Percentiles rank a stretch among this genome's conserved stretches.
Conservation (phyloP, 1,140 invertebrate genomes). For the Sesamia nonagrioides region DNA sequence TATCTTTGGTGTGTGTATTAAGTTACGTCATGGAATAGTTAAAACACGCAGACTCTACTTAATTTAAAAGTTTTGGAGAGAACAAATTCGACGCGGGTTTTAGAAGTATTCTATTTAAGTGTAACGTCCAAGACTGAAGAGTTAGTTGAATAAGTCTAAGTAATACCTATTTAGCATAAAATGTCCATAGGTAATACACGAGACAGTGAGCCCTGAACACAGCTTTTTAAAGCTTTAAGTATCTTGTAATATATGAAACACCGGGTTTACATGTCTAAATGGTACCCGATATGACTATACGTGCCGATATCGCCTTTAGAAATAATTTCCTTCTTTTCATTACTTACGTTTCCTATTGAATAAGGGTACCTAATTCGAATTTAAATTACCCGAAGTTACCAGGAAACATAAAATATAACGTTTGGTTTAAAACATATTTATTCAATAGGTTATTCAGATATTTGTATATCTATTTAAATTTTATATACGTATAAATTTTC, state of each 20-base stretch:
- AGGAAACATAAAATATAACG: slow-evolving; percentile 4
- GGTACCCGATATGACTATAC: not conserved
- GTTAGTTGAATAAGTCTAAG: slow-evolving; percentile 85
- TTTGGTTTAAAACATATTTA: not conserved
- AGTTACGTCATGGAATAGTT: slow-evolving; percentile 66
- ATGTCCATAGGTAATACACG: slow-evolving; percentile 83
- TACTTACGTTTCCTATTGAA: not conserved
- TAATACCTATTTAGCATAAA: slow-evolving; percentile 86
- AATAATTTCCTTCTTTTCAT: not conserved
- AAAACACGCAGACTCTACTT: slow-evolving; percentile 68
- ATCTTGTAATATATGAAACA: slow-evolving; percentile 41
- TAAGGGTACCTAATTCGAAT: not conserved
- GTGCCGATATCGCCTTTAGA: not conserved
- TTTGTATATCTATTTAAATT: slow-evolving; percentile 10
- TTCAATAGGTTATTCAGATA: not conserved
- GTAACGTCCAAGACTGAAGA: slow-evolving; percentile 87
- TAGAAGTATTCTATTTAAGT: slow-evolving; percentile 86
- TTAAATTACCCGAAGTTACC: not conserved
- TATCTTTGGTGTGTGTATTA: slow-evolving; percentile 67
- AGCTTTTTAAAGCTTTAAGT: slow-evolving; percentile 47
- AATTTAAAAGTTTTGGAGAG: slow-evolving; percentile 66
- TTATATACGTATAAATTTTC: slow-evolving; percentile 16
- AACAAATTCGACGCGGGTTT: slow-evolving; percentile 84
- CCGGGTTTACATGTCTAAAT: slow-evolving; percentile 3
- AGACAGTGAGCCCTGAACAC: slow-evolving; percentile 63